Conservation (phyloP, 2,888 invertebrate species). For the Ceriagrion tenellum region DNA sequence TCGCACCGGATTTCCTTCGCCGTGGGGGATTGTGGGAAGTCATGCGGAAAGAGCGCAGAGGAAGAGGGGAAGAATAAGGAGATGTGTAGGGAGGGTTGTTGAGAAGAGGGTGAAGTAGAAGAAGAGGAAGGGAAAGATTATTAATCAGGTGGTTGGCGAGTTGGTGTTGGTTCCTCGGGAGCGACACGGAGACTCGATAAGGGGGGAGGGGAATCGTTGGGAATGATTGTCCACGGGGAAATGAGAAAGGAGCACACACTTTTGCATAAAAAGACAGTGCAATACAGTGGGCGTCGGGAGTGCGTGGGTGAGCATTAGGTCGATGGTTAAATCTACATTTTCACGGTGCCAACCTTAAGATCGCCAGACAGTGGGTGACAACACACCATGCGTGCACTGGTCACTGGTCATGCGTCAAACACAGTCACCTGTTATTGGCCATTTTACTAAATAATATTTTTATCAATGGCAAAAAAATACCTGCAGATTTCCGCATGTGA, state of each 20-base stretch:
- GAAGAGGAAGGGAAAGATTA: constrained; percentile 20
- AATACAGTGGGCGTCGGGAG: not conserved
- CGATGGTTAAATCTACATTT: not conserved
- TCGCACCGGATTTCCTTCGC: constrained; percentile 63
- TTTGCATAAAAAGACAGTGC: not conserved
- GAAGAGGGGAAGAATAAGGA: not conserved
- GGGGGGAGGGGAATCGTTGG: not conserved
- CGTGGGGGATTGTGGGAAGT: constrained; percentile 60
- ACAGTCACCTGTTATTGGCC: too few relatives aligned
- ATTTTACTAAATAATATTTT: too few relatives aligned
- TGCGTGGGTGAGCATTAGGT: not conserved
- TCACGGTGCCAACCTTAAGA: too few relatives aligned
- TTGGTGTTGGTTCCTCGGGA: constrained; percentile 3
- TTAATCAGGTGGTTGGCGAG: constrained; percentile 54
- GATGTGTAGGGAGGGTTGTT: not conserved
- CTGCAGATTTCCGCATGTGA: too few relatives aligned
- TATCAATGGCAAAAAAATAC: too few relatives aligned
- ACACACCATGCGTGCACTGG: too few relatives aligned
- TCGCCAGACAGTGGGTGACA: too few relatives aligned
- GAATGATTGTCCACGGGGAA: not conserved
- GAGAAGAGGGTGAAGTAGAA: not conserved
- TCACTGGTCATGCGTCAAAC: too few relatives aligned
- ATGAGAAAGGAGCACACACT: not conserved
- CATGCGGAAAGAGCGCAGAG: constrained; percentile 30
- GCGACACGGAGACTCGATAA: not conserved